phyloP scores from a whole-genome alignment of 2,797 vertebrate species.

The Platyrinchus mystaceus region DNA sequence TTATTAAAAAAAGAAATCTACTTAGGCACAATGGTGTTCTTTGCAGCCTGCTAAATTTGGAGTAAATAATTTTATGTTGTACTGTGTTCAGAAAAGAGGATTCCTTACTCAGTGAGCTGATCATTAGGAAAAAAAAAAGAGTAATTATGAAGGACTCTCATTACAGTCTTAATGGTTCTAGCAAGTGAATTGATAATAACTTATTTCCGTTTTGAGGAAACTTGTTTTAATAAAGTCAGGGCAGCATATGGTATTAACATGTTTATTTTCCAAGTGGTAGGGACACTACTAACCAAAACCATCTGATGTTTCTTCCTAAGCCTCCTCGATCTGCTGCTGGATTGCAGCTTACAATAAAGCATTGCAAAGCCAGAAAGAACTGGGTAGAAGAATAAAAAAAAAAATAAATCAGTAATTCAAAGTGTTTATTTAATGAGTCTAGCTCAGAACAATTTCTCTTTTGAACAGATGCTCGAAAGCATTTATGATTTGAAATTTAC shows the following conservation, averaged over 20 bases:
- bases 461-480: neutral
- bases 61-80: neutral
- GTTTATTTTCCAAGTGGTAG: conserved; percentile 33
- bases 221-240: conserved; percentile 15
- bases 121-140: neutral
- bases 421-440: neutral
- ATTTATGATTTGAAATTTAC: neutral
- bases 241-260: conserved; percentile 34
- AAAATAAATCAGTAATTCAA: neutral
- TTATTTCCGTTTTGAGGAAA: neutral
- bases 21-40: neutral
- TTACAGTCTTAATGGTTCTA: neutral
- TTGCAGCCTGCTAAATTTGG: neutral
- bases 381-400: neutral
- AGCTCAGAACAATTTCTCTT: neutral
- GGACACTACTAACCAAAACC: conserved; percentile 37
- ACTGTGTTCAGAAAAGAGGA: neutral
- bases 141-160: neutral
- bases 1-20: neutral
- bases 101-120: neutral
- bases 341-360: conserved; percentile 56
- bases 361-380: neutral
- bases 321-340: conserved; percentile 65
- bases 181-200: neutral
- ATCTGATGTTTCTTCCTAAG: conserved; percentile 64